Base-by-base conservation (phyloP, 2,113 vertebrate genomes). In the Delphinus delphis region DNA sequence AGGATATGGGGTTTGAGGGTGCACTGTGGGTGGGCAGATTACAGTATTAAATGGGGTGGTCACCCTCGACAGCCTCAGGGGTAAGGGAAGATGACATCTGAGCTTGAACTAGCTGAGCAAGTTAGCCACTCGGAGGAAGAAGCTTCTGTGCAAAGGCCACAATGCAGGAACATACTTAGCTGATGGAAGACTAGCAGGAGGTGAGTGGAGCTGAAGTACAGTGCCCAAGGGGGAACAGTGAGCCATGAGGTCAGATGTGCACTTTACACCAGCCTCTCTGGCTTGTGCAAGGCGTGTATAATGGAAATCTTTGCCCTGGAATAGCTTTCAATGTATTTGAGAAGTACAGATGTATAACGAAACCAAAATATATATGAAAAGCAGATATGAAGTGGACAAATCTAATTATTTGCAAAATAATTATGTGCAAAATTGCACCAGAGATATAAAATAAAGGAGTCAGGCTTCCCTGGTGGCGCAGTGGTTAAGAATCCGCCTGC, bases 361-460 rank as follows among this genome's bases (percentile, higher is more conserved):
- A 95, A 84, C n/a, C 58, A 67, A 50, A 73, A 38, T 31, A 79
- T 25, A 58, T 88, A 84, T 88, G 70, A 70, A 90, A 77, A 94
- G 47, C 86, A 79, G 13, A 58, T 83, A 38, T 6, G n/a, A 73
- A 87, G 55, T 76, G 15, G 87, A 74, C 41, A 41, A 60, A 47
- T 76, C 26, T 8, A 62, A 50, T 86, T 87, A 76, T 44, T 83
- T 82, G 62, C 44, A 90, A 81, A 81, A 33, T 23, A 67, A 73
- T n/a, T 65, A 31, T 36, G 68, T 67, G 25, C 47, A 76, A 77
- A 95, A 36, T 65, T 79, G 18, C 25, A 63, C 17, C 77, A 74
- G 33, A 79, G 26, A 74, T 67, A 2, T 62, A 90, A 83, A 90
- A 83, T 65, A 93, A 87, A 87, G 60, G 6, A 62, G 6, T 88